A percentile compares a stretch with the other conserved stretches of the same genome.
Conservation (phyloP, 2,113 vertebrate genomes). For the Tychaedon coryphoeus region DNA sequence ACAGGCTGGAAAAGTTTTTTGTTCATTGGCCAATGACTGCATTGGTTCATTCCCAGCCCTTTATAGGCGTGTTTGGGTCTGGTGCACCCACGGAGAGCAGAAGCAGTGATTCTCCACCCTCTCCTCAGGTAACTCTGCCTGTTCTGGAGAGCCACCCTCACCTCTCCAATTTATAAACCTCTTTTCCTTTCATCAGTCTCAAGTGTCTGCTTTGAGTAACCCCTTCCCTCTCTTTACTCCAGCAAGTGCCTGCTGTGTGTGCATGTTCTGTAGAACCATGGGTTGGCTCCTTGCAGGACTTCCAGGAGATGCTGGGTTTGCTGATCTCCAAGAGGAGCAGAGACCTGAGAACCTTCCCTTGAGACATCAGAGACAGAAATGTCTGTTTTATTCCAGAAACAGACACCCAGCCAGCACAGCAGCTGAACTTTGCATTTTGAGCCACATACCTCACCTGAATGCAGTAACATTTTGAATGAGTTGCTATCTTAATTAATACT, state of each 20-base stretch:
- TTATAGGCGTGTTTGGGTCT: not conserved
- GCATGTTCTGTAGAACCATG: rapidly evolving
- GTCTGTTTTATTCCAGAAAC: not conserved
- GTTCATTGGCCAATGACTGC: not conserved
- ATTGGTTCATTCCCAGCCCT: not conserved
- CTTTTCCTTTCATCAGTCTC: not conserved
- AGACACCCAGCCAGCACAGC: not conserved
- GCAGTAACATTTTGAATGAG: not conserved
- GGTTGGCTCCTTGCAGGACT: not conserved
- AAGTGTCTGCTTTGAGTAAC: not conserved
- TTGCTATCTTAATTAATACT: not conserved
- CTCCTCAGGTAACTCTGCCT: not conserved
- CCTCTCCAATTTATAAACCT: not conserved
- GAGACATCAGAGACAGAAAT: not conserved
- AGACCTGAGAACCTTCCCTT: not conserved
- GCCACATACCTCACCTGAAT: not conserved
- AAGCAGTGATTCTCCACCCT: not conserved
- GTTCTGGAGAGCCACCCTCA: not conserved
- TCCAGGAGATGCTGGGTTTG: not conserved
- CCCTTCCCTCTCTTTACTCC: not conserved
- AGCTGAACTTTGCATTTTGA: not conserved
- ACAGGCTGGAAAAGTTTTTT: not conserved
- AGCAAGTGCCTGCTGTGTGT: rapidly evolving
- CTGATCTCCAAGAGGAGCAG: not conserved
- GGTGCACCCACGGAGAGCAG: not conserved